Percentiles rank a stretch among this genome's conserved stretches.
Conservation (phyloP, 2,797 vertebrate species). For the Distichodus sexfasciatus region DNA sequence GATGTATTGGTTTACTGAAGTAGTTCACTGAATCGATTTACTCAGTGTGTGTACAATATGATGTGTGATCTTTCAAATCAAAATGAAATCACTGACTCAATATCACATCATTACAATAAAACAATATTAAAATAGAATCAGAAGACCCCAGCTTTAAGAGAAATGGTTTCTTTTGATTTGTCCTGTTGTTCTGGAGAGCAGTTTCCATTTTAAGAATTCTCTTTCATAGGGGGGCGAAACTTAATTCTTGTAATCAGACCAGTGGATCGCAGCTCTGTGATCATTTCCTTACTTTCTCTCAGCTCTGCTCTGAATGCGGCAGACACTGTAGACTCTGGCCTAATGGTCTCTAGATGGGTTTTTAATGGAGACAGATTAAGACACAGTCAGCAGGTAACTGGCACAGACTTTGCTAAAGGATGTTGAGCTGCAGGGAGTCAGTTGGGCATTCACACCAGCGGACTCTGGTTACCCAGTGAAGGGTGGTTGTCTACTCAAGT, state of each 20-base stretch:
- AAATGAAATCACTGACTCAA: too few relatives aligned
- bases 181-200: conserved; percentile 4
- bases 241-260: conserved; percentile 12
- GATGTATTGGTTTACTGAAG: too few relatives aligned
- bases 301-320: too few relatives aligned
- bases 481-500: conserved; percentile 2
- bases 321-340: not conserved
- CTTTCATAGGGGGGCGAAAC: conserved; percentile 1
- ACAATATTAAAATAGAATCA: not conserved
- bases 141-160: too few relatives aligned
- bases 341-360: conserved; percentile 22
- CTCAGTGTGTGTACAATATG: too few relatives aligned
- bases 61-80: too few relatives aligned
- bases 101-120: too few relatives aligned
- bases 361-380: conserved; percentile 30
- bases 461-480: not conserved
- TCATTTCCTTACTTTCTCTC: conserved; percentile 17
- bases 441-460: not conserved
- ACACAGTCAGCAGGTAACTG: conserved; percentile 15
- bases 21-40: too few relatives aligned
- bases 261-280: conserved; percentile 12
- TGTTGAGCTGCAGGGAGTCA: not conserved
- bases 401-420: conserved; percentile 1
- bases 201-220: conserved; percentile 10
- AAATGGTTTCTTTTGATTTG: not conserved